Conservation (phyloP, 2,888 invertebrate genomes). For the Branchipolynoe longqiensis region DNA sequence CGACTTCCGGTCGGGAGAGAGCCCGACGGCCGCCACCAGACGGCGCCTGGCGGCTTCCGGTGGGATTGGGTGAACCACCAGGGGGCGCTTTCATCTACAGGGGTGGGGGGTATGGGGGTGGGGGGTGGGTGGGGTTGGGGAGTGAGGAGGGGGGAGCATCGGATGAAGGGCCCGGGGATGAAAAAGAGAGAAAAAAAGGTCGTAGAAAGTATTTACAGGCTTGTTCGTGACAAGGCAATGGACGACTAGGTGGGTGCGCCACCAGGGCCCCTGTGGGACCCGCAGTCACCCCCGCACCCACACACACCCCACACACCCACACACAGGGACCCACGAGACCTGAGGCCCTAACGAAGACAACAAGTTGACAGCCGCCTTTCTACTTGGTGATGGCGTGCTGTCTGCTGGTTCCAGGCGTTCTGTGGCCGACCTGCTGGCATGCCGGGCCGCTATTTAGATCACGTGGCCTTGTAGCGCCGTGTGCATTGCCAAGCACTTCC, state of each 20-base stretch:
- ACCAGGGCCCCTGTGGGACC: no score
- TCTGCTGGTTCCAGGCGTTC: no score
- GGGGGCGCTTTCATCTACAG: conserved; percentile 45
- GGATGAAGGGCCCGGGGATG: neutral
- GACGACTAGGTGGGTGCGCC: no score
- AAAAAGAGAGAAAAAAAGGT: neutral
- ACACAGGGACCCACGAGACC: neutral
- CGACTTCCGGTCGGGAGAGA: neutral
- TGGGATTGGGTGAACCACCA: neutral
- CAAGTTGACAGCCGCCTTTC: no score
- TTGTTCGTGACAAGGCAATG: no score
- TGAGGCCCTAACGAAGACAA: no score
- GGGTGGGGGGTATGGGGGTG: neutral
- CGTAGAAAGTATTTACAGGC: conserved; percentile 53
- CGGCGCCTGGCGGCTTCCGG: conserved; percentile 48
- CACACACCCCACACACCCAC: neutral
- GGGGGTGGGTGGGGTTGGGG: neutral
- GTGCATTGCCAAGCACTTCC: no score
- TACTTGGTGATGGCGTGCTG: no score
- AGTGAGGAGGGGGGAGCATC: neutral
- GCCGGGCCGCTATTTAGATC: no score
- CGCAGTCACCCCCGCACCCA: no score
- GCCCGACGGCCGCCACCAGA: conserved; percentile 15
- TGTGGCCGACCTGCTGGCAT: no score
- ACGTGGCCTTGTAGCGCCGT: no score